Evolutionary conservation across 2,888 invertebrate genomes (phyloP).

Genomic region (Aphodius sticticus): DNA sequence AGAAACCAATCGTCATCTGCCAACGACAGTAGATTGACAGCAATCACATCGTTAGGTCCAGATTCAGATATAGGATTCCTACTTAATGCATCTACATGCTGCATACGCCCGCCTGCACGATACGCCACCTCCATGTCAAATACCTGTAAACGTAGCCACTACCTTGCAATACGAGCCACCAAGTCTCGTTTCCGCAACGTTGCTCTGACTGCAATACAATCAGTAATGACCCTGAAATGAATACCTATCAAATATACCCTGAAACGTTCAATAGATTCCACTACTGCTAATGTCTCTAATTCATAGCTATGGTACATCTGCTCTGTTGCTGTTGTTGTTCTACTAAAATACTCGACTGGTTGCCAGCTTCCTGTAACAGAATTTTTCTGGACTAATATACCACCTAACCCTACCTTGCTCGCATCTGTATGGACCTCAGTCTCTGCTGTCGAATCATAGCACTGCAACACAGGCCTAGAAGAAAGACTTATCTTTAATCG

Average conservation of each 20-base stretch:
- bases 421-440: constrained; percentile 46
- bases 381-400: constrained; percentile 42
- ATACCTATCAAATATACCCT: constrained; percentile 43
- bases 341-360: constrained; percentile 39
- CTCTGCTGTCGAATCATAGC: constrained; percentile 39
- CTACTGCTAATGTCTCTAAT: constrained; percentile 46
- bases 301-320: constrained; percentile 35
- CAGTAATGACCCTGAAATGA: constrained; percentile 42
- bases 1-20: constrained; percentile 42
- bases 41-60: constrained; percentile 42
- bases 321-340: constrained; percentile 32
- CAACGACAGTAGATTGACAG: constrained; percentile 32
- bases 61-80: constrained; percentile 39
- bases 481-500: constrained; percentile 38
- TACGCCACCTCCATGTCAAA: too few species aligned
- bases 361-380: constrained; percentile 15
- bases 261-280: constrained; percentile 43
- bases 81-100: too few species aligned
- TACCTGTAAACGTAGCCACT: too few species aligned
- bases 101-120: too few species aligned
- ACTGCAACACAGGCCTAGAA: constrained; percentile 41
- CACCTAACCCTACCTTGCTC: constrained; percentile 40
- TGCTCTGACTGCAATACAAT: constrained; percentile 38
- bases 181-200: constrained; percentile 27
- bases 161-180: constrained; percentile 34